These are phyloP conservation scores for Eurois occulta DNA, from an alignment of 2,888 invertebrate species.

Conservation along the genomic window DNA sequence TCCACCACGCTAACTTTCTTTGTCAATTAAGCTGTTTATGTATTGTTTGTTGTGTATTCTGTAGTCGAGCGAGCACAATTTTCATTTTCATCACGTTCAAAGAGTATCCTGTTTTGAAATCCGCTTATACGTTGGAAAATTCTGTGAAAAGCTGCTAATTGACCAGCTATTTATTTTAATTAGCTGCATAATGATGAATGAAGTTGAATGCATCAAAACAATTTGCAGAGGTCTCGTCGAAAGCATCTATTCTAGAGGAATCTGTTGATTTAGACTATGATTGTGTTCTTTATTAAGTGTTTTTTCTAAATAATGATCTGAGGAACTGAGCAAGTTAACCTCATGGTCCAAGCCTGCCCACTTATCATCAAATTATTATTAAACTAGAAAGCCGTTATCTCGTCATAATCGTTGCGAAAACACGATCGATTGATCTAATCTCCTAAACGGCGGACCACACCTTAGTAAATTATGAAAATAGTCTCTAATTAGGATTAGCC, in stretches of 20 bases:
- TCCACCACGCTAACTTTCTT: constrained; percentile 61
- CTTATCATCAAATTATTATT: constrained; percentile 33
- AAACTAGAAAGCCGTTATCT: constrained; percentile 41
- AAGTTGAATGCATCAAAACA: neutral
- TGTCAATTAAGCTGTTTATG: constrained; percentile 54
- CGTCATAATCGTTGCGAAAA: constrained; percentile 39
- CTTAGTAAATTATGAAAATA: constrained; percentile 38
- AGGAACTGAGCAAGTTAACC: constrained; percentile 15
- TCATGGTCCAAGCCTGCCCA: neutral
- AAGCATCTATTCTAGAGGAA: neutral
- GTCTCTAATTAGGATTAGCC: constrained; percentile 8
- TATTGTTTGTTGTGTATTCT: constrained; percentile 44
- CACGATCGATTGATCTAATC: constrained; percentile 27
- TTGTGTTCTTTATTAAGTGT: neutral
- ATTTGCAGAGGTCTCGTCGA: neutral
- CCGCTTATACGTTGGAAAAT: constrained; percentile 32
- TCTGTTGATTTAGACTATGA: neutral
- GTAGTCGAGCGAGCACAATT: constrained; percentile 34
- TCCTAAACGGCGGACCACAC: constrained; percentile 36
- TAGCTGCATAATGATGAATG: neutral
- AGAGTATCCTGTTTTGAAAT: constrained; percentile 50
- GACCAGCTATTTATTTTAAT: neutral
- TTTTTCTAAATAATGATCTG: neutral
- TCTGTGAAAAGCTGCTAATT: constrained; percentile 16
- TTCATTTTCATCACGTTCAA: constrained; percentile 59